phyloP scores from a whole-genome alignment of 2,113 vertebrate genomes.

The Baryphthengus martii region DNA sequence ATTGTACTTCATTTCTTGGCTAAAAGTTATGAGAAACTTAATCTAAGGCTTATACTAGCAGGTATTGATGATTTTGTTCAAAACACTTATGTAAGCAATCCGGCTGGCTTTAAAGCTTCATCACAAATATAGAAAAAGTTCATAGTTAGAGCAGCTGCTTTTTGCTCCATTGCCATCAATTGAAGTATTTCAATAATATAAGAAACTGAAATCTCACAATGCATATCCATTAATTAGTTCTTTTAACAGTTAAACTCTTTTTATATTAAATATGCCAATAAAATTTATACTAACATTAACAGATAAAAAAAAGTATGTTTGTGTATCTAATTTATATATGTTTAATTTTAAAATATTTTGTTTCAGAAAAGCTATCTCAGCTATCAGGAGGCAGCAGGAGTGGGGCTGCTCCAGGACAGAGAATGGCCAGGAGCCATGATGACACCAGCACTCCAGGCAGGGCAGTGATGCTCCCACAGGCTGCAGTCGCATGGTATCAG shows the following conservation, averaged over 20 bases:
- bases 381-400: neutral
- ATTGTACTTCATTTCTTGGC: neutral
- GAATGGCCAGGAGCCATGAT: rapidly evolving
- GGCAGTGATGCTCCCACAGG: neutral
- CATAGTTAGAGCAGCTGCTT: neutral
- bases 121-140: neutral
- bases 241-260: neutral
- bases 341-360: neutral
- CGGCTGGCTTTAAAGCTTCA: neutral
- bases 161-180: neutral
- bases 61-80: neutral
- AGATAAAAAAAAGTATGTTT: neutral
- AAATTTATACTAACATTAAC: neutral
- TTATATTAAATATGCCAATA: neutral
- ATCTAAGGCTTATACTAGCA: neutral
- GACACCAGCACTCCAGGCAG: neutral
- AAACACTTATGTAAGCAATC: neutral
- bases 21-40: neutral
- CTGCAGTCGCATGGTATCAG: neutral
- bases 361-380: neutral
- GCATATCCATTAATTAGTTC: neutral
- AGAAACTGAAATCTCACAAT: neutral
- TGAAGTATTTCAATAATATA: neutral
- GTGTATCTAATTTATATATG: neutral
- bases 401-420: neutral